Evolutionary conservation across 2,797 vertebrate species (phyloP).

Genomic region (Sebastes matsubarae): DNA sequence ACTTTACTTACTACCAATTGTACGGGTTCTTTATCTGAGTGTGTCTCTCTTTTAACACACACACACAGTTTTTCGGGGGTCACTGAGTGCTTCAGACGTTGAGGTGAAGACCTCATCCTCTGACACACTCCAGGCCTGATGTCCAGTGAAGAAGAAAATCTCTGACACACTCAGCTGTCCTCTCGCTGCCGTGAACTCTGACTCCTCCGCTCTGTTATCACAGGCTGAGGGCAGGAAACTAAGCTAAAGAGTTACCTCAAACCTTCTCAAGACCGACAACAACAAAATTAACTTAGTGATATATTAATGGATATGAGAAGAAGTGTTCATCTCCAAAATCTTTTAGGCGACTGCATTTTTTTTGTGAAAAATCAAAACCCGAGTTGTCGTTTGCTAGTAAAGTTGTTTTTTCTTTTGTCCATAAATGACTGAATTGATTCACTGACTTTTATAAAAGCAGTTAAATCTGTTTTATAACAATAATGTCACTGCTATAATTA

Average conservation of each 20-base stretch:
- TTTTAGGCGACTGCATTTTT: background rate
- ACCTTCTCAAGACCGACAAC: background rate
- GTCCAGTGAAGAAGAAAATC: slow-evolving; percentile 58
- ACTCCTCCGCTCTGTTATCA: slow-evolving; percentile 13
- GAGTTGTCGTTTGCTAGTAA: background rate
- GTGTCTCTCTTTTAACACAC: background rate
- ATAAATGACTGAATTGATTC: background rate
- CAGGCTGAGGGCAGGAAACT: background rate
- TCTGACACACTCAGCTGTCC: slow-evolving; percentile 29
- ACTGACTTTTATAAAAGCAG: background rate
- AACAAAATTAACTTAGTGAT: background rate
- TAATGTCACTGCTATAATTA: background rate
- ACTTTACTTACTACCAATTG: background rate
- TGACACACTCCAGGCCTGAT: slow-evolving; percentile 60
- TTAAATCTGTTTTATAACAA: background rate
- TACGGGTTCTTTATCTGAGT: background rate
- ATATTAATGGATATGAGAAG: no score
- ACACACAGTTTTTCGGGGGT: background rate
- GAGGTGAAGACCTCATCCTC: slow-evolving; percentile 15
- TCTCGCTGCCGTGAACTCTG: slow-evolving; percentile 25
- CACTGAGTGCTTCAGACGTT: slow-evolving; percentile 16
- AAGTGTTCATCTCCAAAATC: background rate
- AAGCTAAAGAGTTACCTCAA: background rate
- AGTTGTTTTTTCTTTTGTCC: background rate
- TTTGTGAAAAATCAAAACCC: background rate